Conservation (phyloP, 2,888 invertebrate species). For the Petrolisthes manimaculis region DNA sequence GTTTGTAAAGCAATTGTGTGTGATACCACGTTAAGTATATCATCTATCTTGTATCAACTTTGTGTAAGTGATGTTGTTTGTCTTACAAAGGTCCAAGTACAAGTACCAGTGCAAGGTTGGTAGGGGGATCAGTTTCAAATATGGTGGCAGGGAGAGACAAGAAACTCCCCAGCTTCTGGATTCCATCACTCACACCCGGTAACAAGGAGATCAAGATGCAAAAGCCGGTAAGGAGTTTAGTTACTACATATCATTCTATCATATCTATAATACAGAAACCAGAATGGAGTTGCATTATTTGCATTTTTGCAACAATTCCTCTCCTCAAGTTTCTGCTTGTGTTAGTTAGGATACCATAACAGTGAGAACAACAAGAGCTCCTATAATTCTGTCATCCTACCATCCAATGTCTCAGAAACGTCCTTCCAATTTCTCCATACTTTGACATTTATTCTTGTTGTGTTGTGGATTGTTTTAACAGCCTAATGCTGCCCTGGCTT, state of each 20-base stretch:
- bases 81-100: neutral
- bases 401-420: no score
- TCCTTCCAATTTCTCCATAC: no score
- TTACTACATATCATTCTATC: neutral
- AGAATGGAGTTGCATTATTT: neutral
- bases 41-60: no score
- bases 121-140: slow-evolving; percentile 79
- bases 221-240: slow-evolving; percentile 72
- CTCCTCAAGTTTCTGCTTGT: neutral
- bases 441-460: no score
- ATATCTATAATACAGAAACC: no score
- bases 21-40: no score
- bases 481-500: no score
- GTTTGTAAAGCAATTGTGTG: no score
- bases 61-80: no score
- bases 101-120: neutral
- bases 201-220: slow-evolving; percentile 80
- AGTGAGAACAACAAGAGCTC: no score
- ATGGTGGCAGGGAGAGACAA: slow-evolving; percentile 84
- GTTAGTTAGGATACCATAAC: neutral
- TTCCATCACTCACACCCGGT: slow-evolving; percentile 92
- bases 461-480: no score
- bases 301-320: neutral
- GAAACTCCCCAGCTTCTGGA: slow-evolving; percentile 94
- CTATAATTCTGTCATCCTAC: no score